Evolutionary conservation across 1,140 invertebrate species (phyloP).

Genomic region (Procambarus virginalis): DNA sequence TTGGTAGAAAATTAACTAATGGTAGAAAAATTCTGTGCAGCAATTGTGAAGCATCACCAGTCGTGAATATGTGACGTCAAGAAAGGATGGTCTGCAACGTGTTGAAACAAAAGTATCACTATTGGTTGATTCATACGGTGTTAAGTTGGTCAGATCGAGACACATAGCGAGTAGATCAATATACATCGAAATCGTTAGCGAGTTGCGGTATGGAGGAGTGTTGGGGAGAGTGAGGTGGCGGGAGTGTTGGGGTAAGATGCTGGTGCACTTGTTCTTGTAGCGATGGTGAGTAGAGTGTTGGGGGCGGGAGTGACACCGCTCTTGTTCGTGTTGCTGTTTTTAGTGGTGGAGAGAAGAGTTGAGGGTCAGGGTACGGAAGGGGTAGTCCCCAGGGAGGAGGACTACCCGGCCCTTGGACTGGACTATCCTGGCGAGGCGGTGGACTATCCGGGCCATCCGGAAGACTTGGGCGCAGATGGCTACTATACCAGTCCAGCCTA

Average conservation of each 20-base stretch:
- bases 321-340: conserved; percentile 14
- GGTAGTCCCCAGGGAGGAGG: background rate
- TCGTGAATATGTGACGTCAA: no score
- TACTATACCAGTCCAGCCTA: background rate
- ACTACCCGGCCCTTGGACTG: background rate
- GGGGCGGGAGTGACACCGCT: background rate
- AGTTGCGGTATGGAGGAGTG: background rate
- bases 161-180: no score
- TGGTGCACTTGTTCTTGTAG: background rate
- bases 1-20: no score
- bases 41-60: no score
- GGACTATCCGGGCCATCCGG: background rate
- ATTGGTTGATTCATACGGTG: no score
- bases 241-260: background rate
- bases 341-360: no score
- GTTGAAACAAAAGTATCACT: no score
- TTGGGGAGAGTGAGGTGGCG: background rate
- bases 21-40: no score
- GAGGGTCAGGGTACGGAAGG: background rate
- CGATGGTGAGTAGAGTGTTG: background rate
- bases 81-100: no score
- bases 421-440: background rate
- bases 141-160: no score
- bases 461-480: background rate
- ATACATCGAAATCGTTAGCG: no score